phyloP scores from a whole-genome alignment of 2,888 invertebrate genomes.

The Marronus borbonicus region DNA sequence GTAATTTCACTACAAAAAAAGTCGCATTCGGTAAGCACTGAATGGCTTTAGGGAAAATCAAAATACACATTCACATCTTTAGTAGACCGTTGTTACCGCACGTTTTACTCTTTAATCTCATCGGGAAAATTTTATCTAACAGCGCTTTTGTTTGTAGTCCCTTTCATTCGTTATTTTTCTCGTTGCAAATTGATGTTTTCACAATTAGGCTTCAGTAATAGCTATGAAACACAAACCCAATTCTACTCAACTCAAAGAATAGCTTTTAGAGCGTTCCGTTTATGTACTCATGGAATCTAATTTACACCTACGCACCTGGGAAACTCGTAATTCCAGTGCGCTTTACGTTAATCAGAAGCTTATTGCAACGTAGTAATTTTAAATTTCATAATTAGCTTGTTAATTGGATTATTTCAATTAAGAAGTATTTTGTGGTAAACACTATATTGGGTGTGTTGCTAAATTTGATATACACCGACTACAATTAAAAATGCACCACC shows the following conservation, averaged over 20 bases:
- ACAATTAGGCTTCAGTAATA: conserved; percentile 21
- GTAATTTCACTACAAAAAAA: background rate
- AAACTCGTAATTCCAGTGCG: background rate
- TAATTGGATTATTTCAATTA: too few relatives aligned
- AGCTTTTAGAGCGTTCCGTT: conserved; percentile 15
- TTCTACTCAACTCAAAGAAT: conserved; percentile 22
- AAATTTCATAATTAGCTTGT: background rate
- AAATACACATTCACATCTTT: background rate
- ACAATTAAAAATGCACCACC: too few relatives aligned
- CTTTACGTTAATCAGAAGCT: conserved; percentile 10
- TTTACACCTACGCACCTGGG: background rate
- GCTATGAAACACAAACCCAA: conserved; percentile 21
- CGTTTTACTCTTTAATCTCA: conserved; percentile 27
- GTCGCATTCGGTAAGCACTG: background rate
- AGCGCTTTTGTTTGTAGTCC: conserved; percentile 9
- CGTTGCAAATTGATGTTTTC: conserved; percentile 31
- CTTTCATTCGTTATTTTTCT: background rate
- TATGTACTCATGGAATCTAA: conserved; percentile 8
- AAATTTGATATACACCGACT: too few relatives aligned
- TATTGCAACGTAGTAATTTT: background rate
- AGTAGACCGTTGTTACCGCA: background rate
- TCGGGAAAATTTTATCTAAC: conserved; percentile 10
- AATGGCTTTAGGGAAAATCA: conserved; percentile 22
- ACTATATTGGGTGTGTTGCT: too few relatives aligned
- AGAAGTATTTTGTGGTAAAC: too few relatives aligned